These are phyloP conservation scores for Melanerpes formicivorus DNA, from an alignment of 2,113 vertebrate genomes.

Conservation along the genomic window DNA sequence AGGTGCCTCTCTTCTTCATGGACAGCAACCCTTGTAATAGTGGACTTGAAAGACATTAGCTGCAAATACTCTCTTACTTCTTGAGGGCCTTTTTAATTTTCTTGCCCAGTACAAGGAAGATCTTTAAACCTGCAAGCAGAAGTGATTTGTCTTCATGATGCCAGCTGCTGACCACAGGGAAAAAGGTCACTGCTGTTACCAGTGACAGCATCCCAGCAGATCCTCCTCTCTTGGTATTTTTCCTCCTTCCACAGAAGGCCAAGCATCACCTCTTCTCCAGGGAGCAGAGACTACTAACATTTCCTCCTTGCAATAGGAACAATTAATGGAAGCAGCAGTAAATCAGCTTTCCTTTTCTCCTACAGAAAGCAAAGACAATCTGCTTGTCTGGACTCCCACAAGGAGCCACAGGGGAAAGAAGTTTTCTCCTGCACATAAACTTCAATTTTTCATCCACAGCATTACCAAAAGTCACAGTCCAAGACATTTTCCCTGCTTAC, in stretches of 20 bases:
- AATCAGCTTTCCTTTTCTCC: neutral
- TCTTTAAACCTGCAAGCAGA: constrained; percentile 19
- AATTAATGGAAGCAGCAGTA: constrained; percentile 24
- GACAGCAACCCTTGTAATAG: neutral
- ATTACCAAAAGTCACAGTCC: neutral
- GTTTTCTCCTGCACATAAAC: neutral
- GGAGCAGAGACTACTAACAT: constrained; percentile 27
- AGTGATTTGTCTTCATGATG: constrained; percentile 56
- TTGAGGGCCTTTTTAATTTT: neutral
- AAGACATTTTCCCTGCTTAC: neutral
- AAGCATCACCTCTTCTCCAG: constrained; percentile 6
- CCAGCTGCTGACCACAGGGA: constrained; percentile 41
- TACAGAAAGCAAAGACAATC: neutral
- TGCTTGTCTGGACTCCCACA: neutral
- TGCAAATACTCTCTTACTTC: neutral
- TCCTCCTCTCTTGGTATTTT: constrained; percentile 17
- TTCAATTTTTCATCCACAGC: neutral
- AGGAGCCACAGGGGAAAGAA: neutral
- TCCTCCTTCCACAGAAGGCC: constrained; percentile 37
- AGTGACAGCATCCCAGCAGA: constrained; percentile 21
- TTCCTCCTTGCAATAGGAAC: constrained; percentile 40
- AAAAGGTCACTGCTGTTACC: constrained; percentile 53
- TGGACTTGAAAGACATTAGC: neutral
- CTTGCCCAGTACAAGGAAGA: neutral
- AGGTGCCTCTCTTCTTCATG: neutral